These are phyloP conservation scores for Zeuzera pyrina DNA, from an alignment of 2,888 invertebrate genomes.

Conservation along the genomic window DNA sequence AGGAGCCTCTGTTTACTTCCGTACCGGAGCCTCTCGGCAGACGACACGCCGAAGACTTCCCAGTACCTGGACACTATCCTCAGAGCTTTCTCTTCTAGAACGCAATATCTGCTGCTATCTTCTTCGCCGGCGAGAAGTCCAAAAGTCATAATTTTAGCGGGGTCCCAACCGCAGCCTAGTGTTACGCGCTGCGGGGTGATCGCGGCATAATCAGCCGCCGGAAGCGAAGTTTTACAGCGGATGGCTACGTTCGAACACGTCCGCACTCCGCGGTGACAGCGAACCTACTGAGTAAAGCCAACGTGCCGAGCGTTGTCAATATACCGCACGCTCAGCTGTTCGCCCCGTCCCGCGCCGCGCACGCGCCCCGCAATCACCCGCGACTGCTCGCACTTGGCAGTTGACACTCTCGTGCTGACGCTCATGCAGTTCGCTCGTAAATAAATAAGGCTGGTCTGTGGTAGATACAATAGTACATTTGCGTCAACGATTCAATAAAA, in stretches of 20 bases:
- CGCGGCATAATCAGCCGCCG: slow-evolving; percentile 50
- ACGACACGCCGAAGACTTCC: slow-evolving; percentile 53
- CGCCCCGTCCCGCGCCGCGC: slow-evolving; percentile 38
- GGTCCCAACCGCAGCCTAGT: slow-evolving; percentile 58
- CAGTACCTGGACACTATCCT: slow-evolving; percentile 68
- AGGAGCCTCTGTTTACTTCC: slow-evolving; percentile 45
- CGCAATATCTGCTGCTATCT: slow-evolving; percentile 58
- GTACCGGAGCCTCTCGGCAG: slow-evolving; percentile 60
- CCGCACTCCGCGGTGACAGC: slow-evolving; percentile 59
- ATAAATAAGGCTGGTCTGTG: too few relatives aligned
- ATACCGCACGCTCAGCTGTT: slow-evolving; percentile 74
- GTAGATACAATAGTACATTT: too few relatives aligned
- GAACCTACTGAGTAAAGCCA: slow-evolving; percentile 73
- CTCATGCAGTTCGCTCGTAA: too few relatives aligned
- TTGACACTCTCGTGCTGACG: too few relatives aligned
- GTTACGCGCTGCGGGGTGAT: slow-evolving; percentile 56
- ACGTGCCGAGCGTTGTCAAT: slow-evolving; percentile 72
- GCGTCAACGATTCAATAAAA: too few relatives aligned
- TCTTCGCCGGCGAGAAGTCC: slow-evolving; percentile 61
- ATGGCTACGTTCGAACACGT: slow-evolving; percentile 50
- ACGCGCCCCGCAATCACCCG: slow-evolving; percentile 22
- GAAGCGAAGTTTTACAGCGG: slow-evolving; percentile 12
- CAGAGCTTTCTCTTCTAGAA: slow-evolving; percentile 61
- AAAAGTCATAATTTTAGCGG: slow-evolving; percentile 71
- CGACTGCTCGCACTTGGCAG: background rate